Conservation (phyloP, 1,140 invertebrate genomes). For the Cyclina sinensis region DNA sequence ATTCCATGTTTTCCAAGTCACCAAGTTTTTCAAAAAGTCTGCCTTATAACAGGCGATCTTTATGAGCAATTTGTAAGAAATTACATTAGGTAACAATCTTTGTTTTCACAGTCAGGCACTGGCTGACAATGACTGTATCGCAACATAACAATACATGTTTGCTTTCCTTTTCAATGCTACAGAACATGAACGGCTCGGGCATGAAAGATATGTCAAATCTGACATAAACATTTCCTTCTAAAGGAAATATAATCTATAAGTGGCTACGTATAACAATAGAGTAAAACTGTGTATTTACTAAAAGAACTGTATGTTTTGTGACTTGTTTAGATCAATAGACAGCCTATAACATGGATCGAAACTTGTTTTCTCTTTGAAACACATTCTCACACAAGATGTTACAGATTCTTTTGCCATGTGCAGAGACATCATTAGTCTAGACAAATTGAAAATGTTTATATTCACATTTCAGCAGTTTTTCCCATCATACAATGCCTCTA, state of each 20-base stretch:
- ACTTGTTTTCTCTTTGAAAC: neutral
- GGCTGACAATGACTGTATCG: conserved; percentile 10
- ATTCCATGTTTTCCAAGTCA: too few relatives aligned
- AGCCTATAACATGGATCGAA: neutral
- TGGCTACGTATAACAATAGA: conserved; percentile 26
- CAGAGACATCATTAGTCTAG: neutral
- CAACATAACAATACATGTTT: conserved; percentile 16
- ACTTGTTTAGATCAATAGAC: neutral
- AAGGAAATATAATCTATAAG: conserved; percentile 37
- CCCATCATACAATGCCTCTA: neutral
- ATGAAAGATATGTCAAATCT: conserved; percentile 43
- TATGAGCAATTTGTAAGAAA: conserved; percentile 52
- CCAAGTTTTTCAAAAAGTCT: neutral
- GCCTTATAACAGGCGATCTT: neutral
- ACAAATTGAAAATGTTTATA: conserved; percentile 7
- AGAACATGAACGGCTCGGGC: conserved; percentile 22
- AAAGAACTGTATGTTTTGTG: neutral
- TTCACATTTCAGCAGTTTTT: neutral
- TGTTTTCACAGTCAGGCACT: conserved; percentile 51
- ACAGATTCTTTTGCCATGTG: neutral
- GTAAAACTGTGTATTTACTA: conserved; percentile 20
- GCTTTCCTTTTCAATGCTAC: conserved; percentile 22
- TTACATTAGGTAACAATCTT: conserved; percentile 26
- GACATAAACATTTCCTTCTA: conserved; percentile 45
- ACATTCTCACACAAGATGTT: conserved; percentile 42